phyloP scores from a whole-genome alignment of 2,113 vertebrate genomes.

The Peromyscus maniculatus region DNA sequence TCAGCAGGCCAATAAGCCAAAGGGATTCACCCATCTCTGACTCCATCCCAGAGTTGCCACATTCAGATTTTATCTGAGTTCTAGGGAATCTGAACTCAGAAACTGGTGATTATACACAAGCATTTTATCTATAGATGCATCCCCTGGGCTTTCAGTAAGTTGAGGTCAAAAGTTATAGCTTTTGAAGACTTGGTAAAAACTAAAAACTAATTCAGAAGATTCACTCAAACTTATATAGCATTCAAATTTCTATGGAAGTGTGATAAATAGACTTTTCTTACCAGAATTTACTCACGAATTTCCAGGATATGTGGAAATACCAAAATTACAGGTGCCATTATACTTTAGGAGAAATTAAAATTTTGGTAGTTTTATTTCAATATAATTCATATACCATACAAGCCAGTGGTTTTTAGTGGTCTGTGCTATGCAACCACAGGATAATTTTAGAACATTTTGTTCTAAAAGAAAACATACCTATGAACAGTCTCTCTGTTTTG shows the following conservation, averaged over 20 bases:
- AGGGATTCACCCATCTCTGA: background rate
- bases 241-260: rapidly evolving
- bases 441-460: background rate
- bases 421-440: background rate
- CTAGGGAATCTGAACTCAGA: background rate
- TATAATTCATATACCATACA: no score
- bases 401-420: background rate
- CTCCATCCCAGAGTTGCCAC: no score
- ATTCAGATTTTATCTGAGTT: background rate
- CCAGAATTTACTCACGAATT: background rate
- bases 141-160: background rate
- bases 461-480: background rate
- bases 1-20: background rate
- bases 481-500: rapidly evolving
- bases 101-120: background rate
- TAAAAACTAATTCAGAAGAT: background rate
- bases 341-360: background rate
- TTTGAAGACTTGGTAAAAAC: background rate
- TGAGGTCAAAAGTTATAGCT: background rate
- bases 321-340: background rate
- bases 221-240: background rate
- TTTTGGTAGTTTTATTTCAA: background rate
- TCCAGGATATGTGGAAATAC: background rate
- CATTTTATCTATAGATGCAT: background rate
- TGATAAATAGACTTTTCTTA: background rate